phyloP scores from a whole-genome alignment of 1,140 invertebrate species.

The Drosophila subobscura region DNA sequence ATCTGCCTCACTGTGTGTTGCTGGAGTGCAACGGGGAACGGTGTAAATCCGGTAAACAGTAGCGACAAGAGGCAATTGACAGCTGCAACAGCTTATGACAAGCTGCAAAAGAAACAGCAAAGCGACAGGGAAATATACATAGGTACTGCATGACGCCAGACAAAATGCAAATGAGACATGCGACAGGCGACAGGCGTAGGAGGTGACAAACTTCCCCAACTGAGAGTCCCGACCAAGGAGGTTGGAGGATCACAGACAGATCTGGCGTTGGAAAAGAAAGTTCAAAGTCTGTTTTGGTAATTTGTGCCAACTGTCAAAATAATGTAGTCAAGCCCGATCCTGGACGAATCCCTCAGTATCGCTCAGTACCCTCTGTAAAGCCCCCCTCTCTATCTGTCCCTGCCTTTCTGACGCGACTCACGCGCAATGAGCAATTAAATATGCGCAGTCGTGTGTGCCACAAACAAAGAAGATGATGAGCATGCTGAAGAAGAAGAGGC shows the following conservation, averaged over 20 bases:
- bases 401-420: slow-evolving; percentile 39
- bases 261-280: slow-evolving; percentile 35
- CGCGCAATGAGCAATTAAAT: slow-evolving; percentile 78
- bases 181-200: slow-evolving; percentile 67
- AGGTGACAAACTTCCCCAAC: slow-evolving; percentile 35
- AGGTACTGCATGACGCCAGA: slow-evolving; percentile 61
- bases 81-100: slow-evolving; percentile 64
- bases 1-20: background rate
- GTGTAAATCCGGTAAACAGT: slow-evolving; percentile 44
- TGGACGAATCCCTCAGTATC: too few relatives aligned
- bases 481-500: too few relatives aligned
- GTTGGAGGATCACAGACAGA: slow-evolving; percentile 10
- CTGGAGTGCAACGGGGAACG: slow-evolving; percentile 11
- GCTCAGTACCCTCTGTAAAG: too few relatives aligned
- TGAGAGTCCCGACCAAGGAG: slow-evolving; percentile 3
- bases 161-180: slow-evolving; percentile 73
- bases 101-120: slow-evolving; percentile 27
- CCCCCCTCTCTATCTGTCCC: background rate
- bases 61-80: slow-evolving; percentile 57
- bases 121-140: slow-evolving; percentile 41
- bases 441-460: slow-evolving; percentile 75
- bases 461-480: slow-evolving; percentile 11
- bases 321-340: slow-evolving; percentile 54
- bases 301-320: slow-evolving; percentile 75
- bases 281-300: slow-evolving; percentile 45